phyloP scores from a whole-genome alignment of 2,888 invertebrate genomes.

The Athalia cordata region DNA sequence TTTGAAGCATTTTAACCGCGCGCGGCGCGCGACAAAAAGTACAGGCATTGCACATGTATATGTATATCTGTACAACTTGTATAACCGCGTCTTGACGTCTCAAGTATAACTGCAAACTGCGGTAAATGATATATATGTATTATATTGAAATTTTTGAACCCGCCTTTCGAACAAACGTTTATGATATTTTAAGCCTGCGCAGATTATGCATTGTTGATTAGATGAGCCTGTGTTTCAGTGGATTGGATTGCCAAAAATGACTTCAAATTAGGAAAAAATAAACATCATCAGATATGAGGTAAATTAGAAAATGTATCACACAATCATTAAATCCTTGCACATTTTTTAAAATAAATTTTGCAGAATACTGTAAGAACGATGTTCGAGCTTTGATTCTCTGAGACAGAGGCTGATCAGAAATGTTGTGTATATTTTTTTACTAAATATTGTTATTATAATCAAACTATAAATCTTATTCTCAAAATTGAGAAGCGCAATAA shows the following conservation, averaged over 20 bases:
- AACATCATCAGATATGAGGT: background rate
- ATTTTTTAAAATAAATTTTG: background rate
- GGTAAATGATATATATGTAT: conserved; percentile 10
- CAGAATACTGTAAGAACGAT: background rate
- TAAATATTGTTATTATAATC: conserved; percentile 36
- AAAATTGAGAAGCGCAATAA: conserved; percentile 15
- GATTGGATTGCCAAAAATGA: background rate
- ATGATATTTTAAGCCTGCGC: conserved; percentile 22
- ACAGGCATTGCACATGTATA: no score
- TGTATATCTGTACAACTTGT: conserved; percentile 10
- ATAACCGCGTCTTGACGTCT: conserved; percentile 1
- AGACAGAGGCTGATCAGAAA: conserved; percentile 30
- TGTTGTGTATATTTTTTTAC: conserved; percentile 44
- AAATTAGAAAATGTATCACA: background rate
- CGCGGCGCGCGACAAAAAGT: conserved; percentile 18
- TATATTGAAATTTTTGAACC: conserved; percentile 16
- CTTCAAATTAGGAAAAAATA: background rate
- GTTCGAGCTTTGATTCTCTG: background rate
- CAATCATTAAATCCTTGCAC: background rate
- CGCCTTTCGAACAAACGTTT: conserved; percentile 33
- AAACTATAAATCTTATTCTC: conserved; percentile 26
- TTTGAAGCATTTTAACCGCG: conserved; percentile 28
- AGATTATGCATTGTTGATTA: conserved; percentile 30
- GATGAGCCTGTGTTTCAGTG: conserved; percentile 22
- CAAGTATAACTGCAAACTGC: background rate